These are phyloP conservation scores for Malacoraja senta DNA, from an alignment of 2,797 vertebrate genomes.

Conservation along the genomic window DNA sequence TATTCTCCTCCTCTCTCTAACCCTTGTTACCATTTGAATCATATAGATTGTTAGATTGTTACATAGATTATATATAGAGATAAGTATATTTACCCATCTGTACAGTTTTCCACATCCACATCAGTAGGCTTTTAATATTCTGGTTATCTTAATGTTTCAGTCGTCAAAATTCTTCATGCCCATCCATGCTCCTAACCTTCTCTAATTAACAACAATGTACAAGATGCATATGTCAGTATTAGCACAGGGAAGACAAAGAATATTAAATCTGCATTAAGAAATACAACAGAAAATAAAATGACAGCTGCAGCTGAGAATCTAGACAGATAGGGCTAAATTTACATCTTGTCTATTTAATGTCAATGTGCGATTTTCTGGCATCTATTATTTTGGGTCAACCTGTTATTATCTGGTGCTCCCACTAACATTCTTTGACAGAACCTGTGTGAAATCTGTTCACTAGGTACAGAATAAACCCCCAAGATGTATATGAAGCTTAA, in stretches of 20 bases:
- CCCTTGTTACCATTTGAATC: too few species aligned
- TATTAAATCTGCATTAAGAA: too few species aligned
- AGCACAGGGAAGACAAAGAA: not conserved
- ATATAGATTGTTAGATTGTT: too few species aligned
- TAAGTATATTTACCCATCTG: too few species aligned
- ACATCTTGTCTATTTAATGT: not conserved
- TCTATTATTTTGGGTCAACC: slow-evolving; percentile 7
- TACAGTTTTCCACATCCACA: too few species aligned
- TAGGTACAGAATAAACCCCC: not conserved
- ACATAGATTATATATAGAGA: too few species aligned
- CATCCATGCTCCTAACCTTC: not conserved
- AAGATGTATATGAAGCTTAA: slow-evolving; percentile 16
- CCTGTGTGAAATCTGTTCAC: slow-evolving; percentile 21
- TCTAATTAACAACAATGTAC: not conserved
- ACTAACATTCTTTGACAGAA: not conserved
- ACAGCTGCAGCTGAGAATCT: not conserved
- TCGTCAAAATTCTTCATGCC: not conserved
- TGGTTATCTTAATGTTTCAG: not conserved
- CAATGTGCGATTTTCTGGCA: not conserved
- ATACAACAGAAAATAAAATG: not conserved
- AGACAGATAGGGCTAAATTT: not conserved
- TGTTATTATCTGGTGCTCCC: slow-evolving; percentile 3
- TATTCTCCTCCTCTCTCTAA: not conserved
- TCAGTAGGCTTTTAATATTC: too few species aligned
- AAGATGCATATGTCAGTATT: not conserved